Evolutionary conservation across 92 coral and sea anemone genomes (phyloP), one percentile per base, ranked within the genome.

Genomic region (Actinostola sp.): DNA sequence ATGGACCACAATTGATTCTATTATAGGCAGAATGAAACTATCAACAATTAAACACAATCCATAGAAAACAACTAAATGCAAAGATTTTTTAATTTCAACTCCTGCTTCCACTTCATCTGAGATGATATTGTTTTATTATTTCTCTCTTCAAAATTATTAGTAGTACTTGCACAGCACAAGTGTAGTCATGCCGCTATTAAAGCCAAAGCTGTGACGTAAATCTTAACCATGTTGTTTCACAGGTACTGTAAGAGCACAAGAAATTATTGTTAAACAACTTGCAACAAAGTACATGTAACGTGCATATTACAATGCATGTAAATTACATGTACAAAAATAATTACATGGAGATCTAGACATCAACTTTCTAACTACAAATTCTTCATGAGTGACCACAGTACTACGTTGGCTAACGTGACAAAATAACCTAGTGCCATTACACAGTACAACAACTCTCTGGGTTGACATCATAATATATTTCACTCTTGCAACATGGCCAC

Each of bases 271-370:
- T 20, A 53, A 53, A 53, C 59, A 5, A 53, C 30, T 16, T 26
- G 21, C 59, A 16, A 25, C 28, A 57, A 29, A 57, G 42, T 4
- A 57, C 39, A 27, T 57, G 23, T 19, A 46, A 46, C 53, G 3
- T 57, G 63, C 39, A 57, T 57, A 30, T 38, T 19, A 57, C 15
- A 30, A 57, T 57, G 39, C 39, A 57, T n/a, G 26, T 24, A 57
- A 53, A 27, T 57, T 57, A 57, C 63, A 27, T 27, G 36, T 27
- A 57, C 63, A 27, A 57, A 27, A 57, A 57, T 57, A 53, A 53
- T 53, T 53, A 20, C 59, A 53, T 53, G 26, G 25, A 25, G 39
- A 4, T 27, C 3, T 5, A 57, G 36, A 52, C 16, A 19, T 19
- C 29, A 24, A 24, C 16, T 19, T 3, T 7, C 59, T 52, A 19